phyloP scores from a whole-genome alignment of 2,888 invertebrate genomes.

The Tenthredo scrophulariae region DNA sequence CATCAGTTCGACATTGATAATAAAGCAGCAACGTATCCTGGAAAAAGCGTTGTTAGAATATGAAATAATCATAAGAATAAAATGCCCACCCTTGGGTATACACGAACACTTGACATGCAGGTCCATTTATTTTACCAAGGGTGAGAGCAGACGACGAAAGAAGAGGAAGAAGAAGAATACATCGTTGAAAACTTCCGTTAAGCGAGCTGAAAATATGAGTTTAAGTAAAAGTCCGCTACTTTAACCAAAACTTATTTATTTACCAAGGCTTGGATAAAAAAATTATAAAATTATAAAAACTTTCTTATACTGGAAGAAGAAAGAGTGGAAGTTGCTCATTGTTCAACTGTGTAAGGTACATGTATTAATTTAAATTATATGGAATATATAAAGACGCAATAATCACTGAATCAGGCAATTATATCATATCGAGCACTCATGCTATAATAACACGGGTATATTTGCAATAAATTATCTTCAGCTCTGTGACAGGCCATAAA shows the following conservation, averaged over 20 bases:
- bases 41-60: neutral
- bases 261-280: slow-evolving; percentile 12
- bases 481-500: no score
- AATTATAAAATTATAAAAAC: neutral
- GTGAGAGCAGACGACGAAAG: neutral
- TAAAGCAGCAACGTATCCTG: neutral
- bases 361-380: no score
- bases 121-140: slow-evolving; percentile 16
- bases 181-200: slow-evolving; percentile 1
- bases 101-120: slow-evolving; percentile 12
- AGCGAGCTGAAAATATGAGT: slow-evolving; percentile 3
- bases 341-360: neutral
- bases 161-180: neutral
- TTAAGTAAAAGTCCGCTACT: slow-evolving; percentile 15
- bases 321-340: neutral
- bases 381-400: no score
- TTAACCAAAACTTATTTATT: slow-evolving; percentile 10
- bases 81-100: neutral
- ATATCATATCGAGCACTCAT: no score
- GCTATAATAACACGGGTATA: no score
- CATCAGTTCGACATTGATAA: neutral
- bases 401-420: no score
- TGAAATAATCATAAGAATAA: slow-evolving; percentile 5
- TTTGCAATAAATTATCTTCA: no score
- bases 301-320: neutral